A percentile compares a stretch with the other conserved stretches of the same genome.
phyloP scores from a whole-genome alignment of 2,888 invertebrate genomes.

The Coenonympha arcania region DNA sequence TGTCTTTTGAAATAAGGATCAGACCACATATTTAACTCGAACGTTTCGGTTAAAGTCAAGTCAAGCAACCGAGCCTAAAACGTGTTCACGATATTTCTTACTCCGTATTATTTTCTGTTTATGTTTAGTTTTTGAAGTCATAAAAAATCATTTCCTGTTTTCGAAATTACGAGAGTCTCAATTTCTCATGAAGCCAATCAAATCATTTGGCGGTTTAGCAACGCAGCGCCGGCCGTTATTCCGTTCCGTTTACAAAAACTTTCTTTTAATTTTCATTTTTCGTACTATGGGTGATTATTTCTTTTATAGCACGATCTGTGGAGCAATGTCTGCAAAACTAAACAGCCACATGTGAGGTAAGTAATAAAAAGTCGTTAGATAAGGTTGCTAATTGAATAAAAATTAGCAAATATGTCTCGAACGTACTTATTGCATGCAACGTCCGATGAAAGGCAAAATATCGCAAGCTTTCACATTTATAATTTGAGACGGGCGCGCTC shows the following conservation, averaged over 20 bases:
- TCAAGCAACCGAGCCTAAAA: too few species aligned
- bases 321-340: neutral
- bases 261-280: slow-evolving; percentile 20
- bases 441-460: neutral
- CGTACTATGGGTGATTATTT: slow-evolving; percentile 9
- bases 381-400: neutral
- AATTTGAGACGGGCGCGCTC: neutral
- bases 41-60: too few species aligned
- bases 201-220: slow-evolving; percentile 65
- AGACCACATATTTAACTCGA: too few species aligned
- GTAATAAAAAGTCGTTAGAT: too few species aligned
- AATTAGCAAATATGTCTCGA: too few species aligned
- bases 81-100: too few species aligned
- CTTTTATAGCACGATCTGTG: slow-evolving; percentile 1
- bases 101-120: too few species aligned
- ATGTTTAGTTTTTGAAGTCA: too few species aligned
- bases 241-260: slow-evolving; percentile 62
- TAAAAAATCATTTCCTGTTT: neutral
- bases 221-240: slow-evolving; percentile 65
- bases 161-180: slow-evolving; percentile 45
- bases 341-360: too few species aligned
- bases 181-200: slow-evolving; percentile 60
- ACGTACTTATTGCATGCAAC: neutral
- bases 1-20: too few species aligned
- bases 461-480: neutral